Evolutionary conservation across 1,140 invertebrate genomes (phyloP).

Genomic region (Eulimnadia texana): DNA sequence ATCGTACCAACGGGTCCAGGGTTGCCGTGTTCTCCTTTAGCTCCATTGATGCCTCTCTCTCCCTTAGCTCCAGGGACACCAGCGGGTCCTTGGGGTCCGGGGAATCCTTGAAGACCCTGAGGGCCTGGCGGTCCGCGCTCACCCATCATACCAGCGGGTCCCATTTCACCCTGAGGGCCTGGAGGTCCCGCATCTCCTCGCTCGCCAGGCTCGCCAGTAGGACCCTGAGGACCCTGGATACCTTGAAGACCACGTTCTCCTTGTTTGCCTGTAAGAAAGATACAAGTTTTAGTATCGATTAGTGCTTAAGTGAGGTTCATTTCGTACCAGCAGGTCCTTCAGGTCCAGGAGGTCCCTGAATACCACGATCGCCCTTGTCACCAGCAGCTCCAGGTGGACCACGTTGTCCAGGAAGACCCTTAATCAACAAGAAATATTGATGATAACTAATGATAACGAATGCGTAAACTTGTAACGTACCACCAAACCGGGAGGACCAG

Average conservation of each 20-base stretch:
- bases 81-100: constrained; percentile 45
- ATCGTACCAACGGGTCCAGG: constrained; percentile 12
- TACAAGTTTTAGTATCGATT: constrained; percentile 47
- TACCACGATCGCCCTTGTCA: not conserved
- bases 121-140: constrained; percentile 44
- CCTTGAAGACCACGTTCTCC: constrained; percentile 17
- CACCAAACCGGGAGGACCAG: constrained; percentile 51
- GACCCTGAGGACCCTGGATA: constrained; percentile 17
- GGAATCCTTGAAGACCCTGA: constrained; percentile 41
- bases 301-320: constrained; percentile 41
- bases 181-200: constrained; percentile 17
- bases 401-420: not conserved
- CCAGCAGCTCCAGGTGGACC: not conserved
- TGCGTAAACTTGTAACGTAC: constrained; percentile 24
- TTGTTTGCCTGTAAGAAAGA: constrained; percentile 32
- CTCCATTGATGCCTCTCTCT: constrained; percentile 48
- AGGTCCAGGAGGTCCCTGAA: constrained; percentile 48
- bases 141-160: constrained; percentile 49
- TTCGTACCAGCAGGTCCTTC: constrained; percentile 51
- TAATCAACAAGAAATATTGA: not conserved
- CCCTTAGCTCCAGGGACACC: constrained; percentile 56
- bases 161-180: constrained; percentile 40
- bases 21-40: constrained; percentile 53
- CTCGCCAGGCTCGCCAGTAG: constrained; percentile 17
- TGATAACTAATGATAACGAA: not conserved